phyloP scores from a whole-genome alignment of 53 echinoderm and acorn worm genomes.

The Hippasteria phrygiana region DNA sequence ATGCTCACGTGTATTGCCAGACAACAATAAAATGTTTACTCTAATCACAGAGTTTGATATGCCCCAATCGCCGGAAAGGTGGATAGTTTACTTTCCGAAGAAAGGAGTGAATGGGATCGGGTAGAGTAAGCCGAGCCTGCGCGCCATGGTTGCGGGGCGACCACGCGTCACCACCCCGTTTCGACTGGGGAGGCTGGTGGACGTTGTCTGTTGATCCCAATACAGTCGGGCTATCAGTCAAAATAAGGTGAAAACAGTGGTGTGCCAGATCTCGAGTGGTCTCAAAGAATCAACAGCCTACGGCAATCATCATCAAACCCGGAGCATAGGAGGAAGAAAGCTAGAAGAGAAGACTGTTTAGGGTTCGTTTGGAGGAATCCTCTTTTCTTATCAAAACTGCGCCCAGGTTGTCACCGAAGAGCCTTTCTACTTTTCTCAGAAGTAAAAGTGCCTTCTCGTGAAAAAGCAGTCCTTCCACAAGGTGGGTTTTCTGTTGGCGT shows the following conservation, averaged over 20 bases:
- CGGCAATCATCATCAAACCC: too few species aligned
- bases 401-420: too few species aligned
- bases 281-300: background rate
- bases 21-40: slow-evolving; percentile 34
- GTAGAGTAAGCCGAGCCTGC: background rate
- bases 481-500: too few species aligned
- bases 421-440: too few species aligned
- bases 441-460: too few species aligned
- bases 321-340: too few species aligned
- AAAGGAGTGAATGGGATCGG: slow-evolving; percentile 4
- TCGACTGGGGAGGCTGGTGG: background rate
- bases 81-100: slow-evolving; percentile 1
- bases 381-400: too few species aligned
- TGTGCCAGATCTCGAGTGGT: slow-evolving; percentile 6
- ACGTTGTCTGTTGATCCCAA: background rate
- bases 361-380: too few species aligned
- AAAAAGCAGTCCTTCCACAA: too few species aligned
- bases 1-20: background rate
- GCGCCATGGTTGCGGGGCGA: slow-evolving; percentile 15
- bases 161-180: background rate
- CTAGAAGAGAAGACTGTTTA: too few species aligned
- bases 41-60: slow-evolving; percentile 1
- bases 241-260: background rate
- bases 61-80: background rate
- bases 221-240: background rate